Base-by-base conservation (phyloP, 2,113 vertebrate genomes). In the Oryzias melastigma region DNA sequence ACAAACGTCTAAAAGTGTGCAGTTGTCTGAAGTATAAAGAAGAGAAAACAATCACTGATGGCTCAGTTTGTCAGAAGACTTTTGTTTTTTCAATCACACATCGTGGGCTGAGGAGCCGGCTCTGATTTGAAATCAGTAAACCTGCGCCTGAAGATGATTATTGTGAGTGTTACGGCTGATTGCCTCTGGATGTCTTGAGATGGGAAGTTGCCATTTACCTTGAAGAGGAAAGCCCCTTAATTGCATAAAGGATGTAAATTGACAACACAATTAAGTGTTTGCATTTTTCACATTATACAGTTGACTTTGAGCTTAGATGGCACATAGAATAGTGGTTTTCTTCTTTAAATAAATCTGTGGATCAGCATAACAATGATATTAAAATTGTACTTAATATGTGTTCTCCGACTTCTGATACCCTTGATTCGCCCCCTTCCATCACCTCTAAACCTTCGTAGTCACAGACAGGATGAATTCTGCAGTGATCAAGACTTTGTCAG, bases 111-210 rank as follows among this genome's bases (percentile, higher is more conserved):
- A 75, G 70, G 63, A 62, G 71, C 65, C 60, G 73, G 51, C 71
- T 3, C 41, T 62, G 71, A 71, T 83, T 78, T 68, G 70, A 77
- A 76, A 82, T 80, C 68, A 40, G 68, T 59, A 68, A 16, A 56
- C 69, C 75, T 61, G 41, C 52, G 68, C 60, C 66, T 27, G 4
- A 58, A 79, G 70, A 77, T 72, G 74, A 77, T 83, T 65, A 85
- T 75, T 14, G 50, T 63, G 55, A 77, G 68, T 65, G 56, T 64
- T 69, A 42, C 13, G 20, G 63, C 51, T 84, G 79, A 87, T 83
- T 85, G 73, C 84, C 82, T 89, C 82, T 83, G 78, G 82, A 17
- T 66, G 67, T 68, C 57, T 58, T 75, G 43, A 70, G 68, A 87
- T 80, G 81, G 80, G 67, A 84, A 50, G 43, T 17, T 44, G 5